Base-by-base conservation (phyloP, 2,888 invertebrate genomes). In the Mimachlamys varia region DNA sequence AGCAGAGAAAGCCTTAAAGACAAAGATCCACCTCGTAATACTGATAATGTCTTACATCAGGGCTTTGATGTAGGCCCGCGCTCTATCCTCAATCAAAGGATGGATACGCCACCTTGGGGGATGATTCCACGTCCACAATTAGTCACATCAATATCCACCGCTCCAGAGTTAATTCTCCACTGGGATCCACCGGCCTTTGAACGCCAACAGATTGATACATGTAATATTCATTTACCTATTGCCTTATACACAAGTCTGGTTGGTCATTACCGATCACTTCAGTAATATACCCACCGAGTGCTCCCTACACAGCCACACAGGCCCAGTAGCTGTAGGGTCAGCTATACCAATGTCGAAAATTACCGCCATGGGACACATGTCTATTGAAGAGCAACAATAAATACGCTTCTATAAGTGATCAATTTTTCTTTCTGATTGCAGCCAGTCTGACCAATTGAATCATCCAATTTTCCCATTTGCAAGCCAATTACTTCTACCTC, bases 401-500 rank as follows among this genome's bases (percentile, higher is more conserved):
- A 76, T 76, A 76, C 33, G 76, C 22, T 62, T 62, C 62, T n/a
- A 62, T 76, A 33, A 76, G 76, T 76, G 76, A 76, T 76, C 76
- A 76, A 76, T 76, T 76, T 76, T 76, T 76, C 19, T 27, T 76
- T 33, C 76, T 76, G 33, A 76, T 76, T 76, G 76, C 33, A 27
- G 76, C 27, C 76, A 76, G 76, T 76, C 76, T 76, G 33, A 76
- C 76, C 53, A 53, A 53, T 19, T 76, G 76, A 76, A 76, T 76
- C 76, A 76, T 76, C 33, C 76, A 76, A 76, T 76, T 76, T 76
- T 12, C 10, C 13, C 76, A 12, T 76, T 76, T 76, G 76, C 33
- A 33, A 33, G 76, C 76, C 76, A 76, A 76, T 33, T 33, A 76
- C 33, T 76, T 33, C 7, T 4, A 33, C 76, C 76, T 33, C 76